Base-by-base conservation (phyloP, 2,113 vertebrate genomes). In the Gopherus evgoodei region DNA sequence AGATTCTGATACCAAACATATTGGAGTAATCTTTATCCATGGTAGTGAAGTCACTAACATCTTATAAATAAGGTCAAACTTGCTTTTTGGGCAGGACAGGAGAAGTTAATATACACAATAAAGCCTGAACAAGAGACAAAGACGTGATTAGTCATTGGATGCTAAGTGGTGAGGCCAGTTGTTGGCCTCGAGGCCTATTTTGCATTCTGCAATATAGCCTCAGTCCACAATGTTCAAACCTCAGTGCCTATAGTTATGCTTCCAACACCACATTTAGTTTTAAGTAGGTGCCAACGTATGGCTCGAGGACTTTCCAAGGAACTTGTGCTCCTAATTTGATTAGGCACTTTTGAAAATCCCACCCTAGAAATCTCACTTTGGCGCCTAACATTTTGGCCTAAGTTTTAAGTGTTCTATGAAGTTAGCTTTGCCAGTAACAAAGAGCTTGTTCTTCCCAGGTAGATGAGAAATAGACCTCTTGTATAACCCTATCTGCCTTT, bases 251-350 rank as follows among this genome's bases (percentile, higher is more conserved):
- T 1, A 1, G 1, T 62, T 78, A 7, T 0, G 11, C 42, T 84
- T 86, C 5, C 83, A 76, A 94, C 84, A 8, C 0, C 3, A 0
- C 2, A 53, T 21, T 0, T 56, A 29, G 0, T 47, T 94, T 69
- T 87, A 50, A 29, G 11, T 53, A 56, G 42, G 5, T 87, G 62
- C 86, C 11, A 76, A 88, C 86, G 52, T 49, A 25, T 2, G 80
- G 7, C 82, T 81, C 16, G 10, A 27, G 25, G 8, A 5, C 69
- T 81, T 92, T 14, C 35, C 86, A 88, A 44, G 4, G 25, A 16
- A 17, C 72, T 11, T 83, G 19, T 75, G 44, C 1, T 87, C 44
- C 57, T 49, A 65, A 16, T 7, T 81, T 75, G 81, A 25, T 11
- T 19, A 87, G 24, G 14, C 53, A 11, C 10, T 92, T 85, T 57